Base-by-base conservation (phyloP, 2,797 vertebrate genomes). In the Schizopygopsis malacanthus region DNA sequence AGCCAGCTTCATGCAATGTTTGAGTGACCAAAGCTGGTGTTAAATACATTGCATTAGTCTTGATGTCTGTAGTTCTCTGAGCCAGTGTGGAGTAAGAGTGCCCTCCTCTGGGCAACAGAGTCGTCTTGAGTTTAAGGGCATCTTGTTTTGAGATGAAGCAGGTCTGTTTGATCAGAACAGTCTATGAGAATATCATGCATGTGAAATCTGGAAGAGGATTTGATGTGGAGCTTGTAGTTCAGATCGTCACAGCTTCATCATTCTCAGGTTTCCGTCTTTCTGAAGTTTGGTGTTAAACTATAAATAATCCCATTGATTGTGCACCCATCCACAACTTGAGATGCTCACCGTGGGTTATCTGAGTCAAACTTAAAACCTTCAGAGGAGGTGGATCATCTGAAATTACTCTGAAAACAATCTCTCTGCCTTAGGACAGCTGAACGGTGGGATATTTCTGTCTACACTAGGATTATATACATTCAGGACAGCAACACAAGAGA, bases 31-130 rank as follows among this genome's bases (percentile, higher is more conserved):
- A 76, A 82, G 25, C 63, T 5, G 6, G 11, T 71, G 43, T 47
- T 81, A 33, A 54, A 87, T 61, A 2, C 81, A 22, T 47, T 43
- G 15, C n/a, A 76, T 41, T 75, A n/a, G 69, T 69, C 4, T 69
- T 56, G 41, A 63, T 11, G 61, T 65, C 56, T 28, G 12, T 37
- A 47, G 41, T 45, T 45, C 43, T 45, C 2, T 45, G 25, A 88
- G 15, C 45, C 79, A n/a, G 43, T 73, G 65, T 83, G 89, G 92
- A 85, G 88, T 90, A 87, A 94, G 90, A 89, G 91, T 91, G 93
- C 94, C 94, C 93, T 93, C 94, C 92, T 80, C 92, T 95, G 94
- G 94, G 25, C 61, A 77, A 54, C 43, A 28, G 10, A 39, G 25
- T 59, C 22, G 20, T 72, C 16, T 72, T 54, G 25, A 28, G 39